phyloP scores from a whole-genome alignment of 2,113 vertebrate genomes.

The Sigmodon hispidus region DNA sequence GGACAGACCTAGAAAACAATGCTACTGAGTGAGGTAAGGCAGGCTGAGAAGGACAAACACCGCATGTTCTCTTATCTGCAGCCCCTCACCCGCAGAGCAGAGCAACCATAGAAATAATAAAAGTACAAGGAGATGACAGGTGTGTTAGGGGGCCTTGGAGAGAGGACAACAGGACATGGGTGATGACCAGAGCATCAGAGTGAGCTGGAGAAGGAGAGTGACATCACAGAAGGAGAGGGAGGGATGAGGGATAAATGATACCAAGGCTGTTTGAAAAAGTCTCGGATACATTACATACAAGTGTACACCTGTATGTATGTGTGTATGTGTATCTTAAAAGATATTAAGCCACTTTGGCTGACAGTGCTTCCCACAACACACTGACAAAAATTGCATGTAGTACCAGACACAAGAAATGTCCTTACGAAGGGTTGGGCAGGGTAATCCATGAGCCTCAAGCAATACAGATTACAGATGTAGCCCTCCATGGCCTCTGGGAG shows the following conservation, averaged over 20 bases:
- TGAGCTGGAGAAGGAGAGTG: background rate
- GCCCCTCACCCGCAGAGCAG: background rate
- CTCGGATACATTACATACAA: no score
- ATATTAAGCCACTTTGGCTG: background rate
- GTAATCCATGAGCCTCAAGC: background rate
- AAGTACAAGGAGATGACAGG: background rate
- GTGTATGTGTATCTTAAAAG: background rate
- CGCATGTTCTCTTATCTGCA: background rate
- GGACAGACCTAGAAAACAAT: background rate
- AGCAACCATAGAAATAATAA: background rate
- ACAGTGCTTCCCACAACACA: background rate
- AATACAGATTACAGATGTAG: background rate
- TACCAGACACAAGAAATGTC: background rate
- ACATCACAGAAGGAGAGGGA: background rate
- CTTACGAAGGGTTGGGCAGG: background rate
- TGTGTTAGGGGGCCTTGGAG: background rate
- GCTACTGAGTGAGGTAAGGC: background rate
- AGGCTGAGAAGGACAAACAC: background rate
- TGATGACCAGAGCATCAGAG: no score
- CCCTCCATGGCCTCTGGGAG: background rate
- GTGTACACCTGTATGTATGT: background rate
- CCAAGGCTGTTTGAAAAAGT: background rate
- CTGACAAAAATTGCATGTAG: background rate
- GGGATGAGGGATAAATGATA: background rate
- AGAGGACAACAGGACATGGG: background rate